phyloP scores from a whole-genome alignment of 1,140 invertebrate species.

The Acromyrmex charruanus region DNA sequence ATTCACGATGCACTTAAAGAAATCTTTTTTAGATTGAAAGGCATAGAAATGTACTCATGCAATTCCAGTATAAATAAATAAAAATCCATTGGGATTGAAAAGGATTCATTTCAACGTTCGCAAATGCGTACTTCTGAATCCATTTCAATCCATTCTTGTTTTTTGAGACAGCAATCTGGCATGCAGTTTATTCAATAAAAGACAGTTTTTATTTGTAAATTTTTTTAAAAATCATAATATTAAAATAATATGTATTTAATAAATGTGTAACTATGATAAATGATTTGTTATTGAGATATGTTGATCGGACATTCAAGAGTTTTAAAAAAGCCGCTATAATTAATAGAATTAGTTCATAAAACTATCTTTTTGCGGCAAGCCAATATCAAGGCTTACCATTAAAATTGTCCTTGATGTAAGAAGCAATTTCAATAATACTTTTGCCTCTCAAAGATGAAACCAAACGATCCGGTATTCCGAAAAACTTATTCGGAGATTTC shows the following conservation, averaged over 20 bases:
- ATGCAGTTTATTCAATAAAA: background rate
- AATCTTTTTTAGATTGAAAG: too few relatives aligned
- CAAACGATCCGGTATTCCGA: conserved; percentile 86
- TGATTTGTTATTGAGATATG: background rate
- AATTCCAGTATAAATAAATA: background rate
- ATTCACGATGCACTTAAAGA: too few relatives aligned
- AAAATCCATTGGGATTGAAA: background rate
- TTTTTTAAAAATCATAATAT: background rate
- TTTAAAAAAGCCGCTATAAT: background rate
- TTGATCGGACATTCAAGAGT: conserved; percentile 39
- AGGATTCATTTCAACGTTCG: too few relatives aligned
- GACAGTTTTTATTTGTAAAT: background rate
- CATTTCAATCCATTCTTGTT: too few relatives aligned
- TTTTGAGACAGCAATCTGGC: background rate
- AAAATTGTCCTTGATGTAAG: conserved; percentile 87
- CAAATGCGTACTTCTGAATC: too few relatives aligned
- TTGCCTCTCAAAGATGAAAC: conserved; percentile 86
- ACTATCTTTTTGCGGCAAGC: conserved; percentile 65
- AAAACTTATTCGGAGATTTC: conserved; percentile 84
- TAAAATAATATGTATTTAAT: background rate
- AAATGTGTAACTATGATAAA: background rate
- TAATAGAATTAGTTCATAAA: conserved; percentile 47
- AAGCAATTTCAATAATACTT: conserved; percentile 87
- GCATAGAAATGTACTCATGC: background rate
- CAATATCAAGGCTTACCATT: conserved; percentile 85